Conservation (phyloP, 2,797 vertebrate genomes). For the Gymnoscopelus braueri region DNA sequence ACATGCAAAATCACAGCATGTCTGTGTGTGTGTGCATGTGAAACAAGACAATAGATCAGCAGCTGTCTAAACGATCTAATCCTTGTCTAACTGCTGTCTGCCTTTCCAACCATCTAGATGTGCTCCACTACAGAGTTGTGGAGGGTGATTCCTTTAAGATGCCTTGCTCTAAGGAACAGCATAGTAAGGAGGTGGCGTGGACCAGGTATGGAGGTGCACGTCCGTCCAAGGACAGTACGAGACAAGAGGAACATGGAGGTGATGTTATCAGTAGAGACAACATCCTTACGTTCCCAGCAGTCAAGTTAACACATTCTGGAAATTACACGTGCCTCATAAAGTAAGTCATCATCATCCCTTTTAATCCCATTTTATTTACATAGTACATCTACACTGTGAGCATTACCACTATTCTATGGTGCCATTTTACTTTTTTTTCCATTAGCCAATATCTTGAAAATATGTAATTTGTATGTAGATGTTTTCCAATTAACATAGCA, state of each 20-base stretch:
- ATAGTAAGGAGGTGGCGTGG: constrained; percentile 5
- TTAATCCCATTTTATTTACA: neutral
- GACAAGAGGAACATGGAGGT: neutral
- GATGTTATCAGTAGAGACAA: neutral
- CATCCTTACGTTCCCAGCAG: constrained; percentile 17
- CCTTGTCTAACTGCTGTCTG: constrained; percentile 6
- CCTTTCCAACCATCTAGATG: too few species aligned
- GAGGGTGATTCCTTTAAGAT: constrained; percentile 66
- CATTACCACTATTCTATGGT: neutral
- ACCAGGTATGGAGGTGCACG: constrained; percentile 5
- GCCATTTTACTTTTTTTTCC: neutral
- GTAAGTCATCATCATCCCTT: constrained; percentile 40
- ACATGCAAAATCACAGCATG: too few species aligned
- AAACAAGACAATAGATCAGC: constrained; percentile 8
- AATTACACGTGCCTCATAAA: constrained; percentile 49
- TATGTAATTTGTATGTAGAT: too few species aligned
- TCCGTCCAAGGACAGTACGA: constrained; percentile 13
- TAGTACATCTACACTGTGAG: neutral
- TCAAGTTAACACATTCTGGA: constrained; percentile 59
- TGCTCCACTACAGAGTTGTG: constrained; percentile 56
- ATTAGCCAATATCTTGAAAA: too few species aligned
- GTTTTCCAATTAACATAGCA: too few species aligned
- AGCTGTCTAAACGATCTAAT: neutral
- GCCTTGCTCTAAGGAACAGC: constrained; percentile 33
- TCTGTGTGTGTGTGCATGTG: neutral